Evolutionary conservation across 2,113 vertebrate genomes (phyloP).

Genomic region (Gulo gulo): DNA sequence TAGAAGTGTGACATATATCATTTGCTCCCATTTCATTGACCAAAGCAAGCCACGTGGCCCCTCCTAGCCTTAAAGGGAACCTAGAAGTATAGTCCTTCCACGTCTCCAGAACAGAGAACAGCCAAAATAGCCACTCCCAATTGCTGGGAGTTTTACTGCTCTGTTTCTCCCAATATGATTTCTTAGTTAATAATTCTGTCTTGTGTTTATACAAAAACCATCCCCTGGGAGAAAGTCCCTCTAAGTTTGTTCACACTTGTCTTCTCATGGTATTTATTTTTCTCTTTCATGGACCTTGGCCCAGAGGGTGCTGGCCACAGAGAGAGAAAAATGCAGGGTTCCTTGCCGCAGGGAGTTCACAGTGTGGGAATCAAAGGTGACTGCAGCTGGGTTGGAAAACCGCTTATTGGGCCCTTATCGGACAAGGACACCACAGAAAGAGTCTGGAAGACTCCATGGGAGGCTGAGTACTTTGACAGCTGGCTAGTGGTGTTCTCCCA

Average conservation of each 20-base stretch:
- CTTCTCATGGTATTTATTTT: not conserved
- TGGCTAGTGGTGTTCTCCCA: not conserved
- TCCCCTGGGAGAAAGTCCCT: not conserved
- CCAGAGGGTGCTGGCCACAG: not conserved
- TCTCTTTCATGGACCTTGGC: not conserved
- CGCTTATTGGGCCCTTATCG: not conserved
- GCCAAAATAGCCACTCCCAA: not conserved
- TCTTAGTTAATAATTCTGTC: slow-evolving; percentile 29
- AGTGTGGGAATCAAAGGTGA: not conserved
- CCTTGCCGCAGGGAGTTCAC: not conserved
- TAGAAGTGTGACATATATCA: not conserved
- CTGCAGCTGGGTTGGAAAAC: not conserved
- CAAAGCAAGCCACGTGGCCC: not conserved
- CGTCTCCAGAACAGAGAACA: not conserved
- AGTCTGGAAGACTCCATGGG: not conserved
- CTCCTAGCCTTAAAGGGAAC: not conserved
- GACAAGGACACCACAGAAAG: not conserved
- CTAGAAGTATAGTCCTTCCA: not conserved
- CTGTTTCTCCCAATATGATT: not conserved
- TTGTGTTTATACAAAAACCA: not conserved
- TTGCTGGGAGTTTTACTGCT: not conserved
- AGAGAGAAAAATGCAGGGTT: not conserved
- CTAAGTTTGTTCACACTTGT: not conserved
- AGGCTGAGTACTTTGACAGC: not conserved
- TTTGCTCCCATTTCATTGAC: not conserved